Evolutionary conservation across 2,797 vertebrate genomes (phyloP).

Genomic region (Acestrorhynchus altus): DNA sequence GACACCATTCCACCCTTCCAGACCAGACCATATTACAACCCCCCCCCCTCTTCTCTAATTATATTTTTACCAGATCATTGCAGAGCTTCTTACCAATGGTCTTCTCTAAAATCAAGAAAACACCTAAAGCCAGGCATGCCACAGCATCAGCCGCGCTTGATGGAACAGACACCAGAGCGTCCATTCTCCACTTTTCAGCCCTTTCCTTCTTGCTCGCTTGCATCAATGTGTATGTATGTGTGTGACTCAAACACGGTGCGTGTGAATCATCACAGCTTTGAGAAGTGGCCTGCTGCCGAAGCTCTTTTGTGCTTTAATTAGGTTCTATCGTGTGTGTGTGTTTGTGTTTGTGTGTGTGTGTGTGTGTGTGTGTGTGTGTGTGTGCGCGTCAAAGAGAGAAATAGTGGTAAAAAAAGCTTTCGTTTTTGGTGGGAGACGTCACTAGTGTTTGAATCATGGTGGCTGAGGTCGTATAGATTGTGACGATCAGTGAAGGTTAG

Average conservation of each 20-base stretch:
- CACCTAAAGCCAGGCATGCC: slow-evolving; percentile 27
- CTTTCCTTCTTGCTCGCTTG: slow-evolving; percentile 8
- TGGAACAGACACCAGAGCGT: slow-evolving; percentile 12
- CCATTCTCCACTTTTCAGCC: slow-evolving; percentile 31
- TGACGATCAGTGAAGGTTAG: slow-evolving; percentile 54
- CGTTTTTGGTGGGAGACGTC: slow-evolving; percentile 24
- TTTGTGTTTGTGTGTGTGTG: background rate
- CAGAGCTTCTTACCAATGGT: background rate
- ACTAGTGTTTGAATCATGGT: slow-evolving; percentile 41
- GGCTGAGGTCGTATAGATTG: slow-evolving; percentile 46
- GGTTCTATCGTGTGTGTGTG: slow-evolving; percentile 4
- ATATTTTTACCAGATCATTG: slow-evolving; percentile 18
- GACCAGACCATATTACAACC: slow-evolving; percentile 22
- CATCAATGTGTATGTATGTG: slow-evolving; percentile 6
- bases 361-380: background rate
- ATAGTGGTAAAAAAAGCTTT: slow-evolving; percentile 30
- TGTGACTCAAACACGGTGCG: slow-evolving; percentile 34
- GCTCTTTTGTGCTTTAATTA: slow-evolving; percentile 48
- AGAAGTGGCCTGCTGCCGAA: slow-evolving; percentile 35
- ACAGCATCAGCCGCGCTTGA: slow-evolving; percentile 20
- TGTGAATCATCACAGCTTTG: slow-evolving; percentile 44
- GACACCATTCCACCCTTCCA: slow-evolving; percentile 33
- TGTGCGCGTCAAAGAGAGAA: slow-evolving; percentile 11
- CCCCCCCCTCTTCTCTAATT: slow-evolving; percentile 21
- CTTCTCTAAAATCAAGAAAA: slow-evolving; percentile 23